phyloP scores from a whole-genome alignment of 2,888 invertebrate species.

The Busseola fusca region DNA sequence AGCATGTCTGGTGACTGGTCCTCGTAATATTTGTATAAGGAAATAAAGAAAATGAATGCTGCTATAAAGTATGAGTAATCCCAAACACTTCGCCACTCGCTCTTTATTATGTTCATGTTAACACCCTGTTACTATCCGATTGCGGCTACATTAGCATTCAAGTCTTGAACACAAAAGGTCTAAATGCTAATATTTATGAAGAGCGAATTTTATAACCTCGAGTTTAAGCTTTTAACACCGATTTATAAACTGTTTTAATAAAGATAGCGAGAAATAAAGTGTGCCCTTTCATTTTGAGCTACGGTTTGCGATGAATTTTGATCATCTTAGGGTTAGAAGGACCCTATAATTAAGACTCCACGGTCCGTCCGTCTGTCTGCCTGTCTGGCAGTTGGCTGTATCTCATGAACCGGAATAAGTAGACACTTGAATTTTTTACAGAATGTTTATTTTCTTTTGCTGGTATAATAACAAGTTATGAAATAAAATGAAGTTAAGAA shows the following conservation, averaged over 20 bases:
- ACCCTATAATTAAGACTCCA: background rate
- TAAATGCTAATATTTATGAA: slow-evolving; percentile 50
- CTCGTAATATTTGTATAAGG: background rate
- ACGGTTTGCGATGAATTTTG: slow-evolving; percentile 2
- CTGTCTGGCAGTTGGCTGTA: background rate
- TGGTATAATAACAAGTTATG: no score
- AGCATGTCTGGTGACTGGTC: background rate
- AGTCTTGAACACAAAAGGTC: slow-evolving; percentile 38
- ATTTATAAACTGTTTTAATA: slow-evolving; percentile 43
- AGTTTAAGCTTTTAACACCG: slow-evolving; percentile 38
- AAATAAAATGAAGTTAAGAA: background rate
- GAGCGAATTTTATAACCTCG: slow-evolving; percentile 45
- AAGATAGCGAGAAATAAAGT: slow-evolving; percentile 5
- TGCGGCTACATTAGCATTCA: slow-evolving; percentile 52
- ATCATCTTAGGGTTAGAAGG: background rate
- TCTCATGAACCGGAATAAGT: background rate
- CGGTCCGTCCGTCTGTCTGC: background rate
- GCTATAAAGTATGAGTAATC: slow-evolving; percentile 7
- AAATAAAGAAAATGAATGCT: background rate
- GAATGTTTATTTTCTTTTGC: background rate
- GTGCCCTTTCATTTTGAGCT: slow-evolving; percentile 11
- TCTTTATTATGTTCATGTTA: slow-evolving; percentile 23
- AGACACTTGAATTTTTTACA: background rate
- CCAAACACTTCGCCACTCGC: background rate
- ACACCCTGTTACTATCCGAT: slow-evolving; percentile 39